Evolutionary conservation across 2,113 vertebrate genomes (phyloP).

Genomic region (Toxotes chatareus): DNA sequence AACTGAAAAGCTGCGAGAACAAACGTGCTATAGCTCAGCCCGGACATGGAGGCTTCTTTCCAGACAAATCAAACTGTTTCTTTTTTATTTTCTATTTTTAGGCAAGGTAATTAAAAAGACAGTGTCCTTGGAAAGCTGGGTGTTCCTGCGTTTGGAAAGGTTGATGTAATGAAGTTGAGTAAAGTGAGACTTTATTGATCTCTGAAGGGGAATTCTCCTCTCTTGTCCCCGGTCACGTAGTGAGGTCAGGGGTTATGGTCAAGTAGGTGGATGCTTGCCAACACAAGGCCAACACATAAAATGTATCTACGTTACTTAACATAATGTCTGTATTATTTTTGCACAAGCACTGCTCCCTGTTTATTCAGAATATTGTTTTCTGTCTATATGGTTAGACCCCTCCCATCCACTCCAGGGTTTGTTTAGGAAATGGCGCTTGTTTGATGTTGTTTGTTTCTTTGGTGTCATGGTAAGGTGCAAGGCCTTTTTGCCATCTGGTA

Average conservation of each 20-base stretch:
- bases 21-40: not conserved
- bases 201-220: not conserved
- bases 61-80: not conserved
- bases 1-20: constrained; percentile 31
- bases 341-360: not conserved
- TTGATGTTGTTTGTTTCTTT: constrained; percentile 54
- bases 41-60: constrained; percentile 5
- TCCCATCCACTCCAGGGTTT: constrained; percentile 25
- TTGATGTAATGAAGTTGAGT: constrained; percentile 14
- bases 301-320: not conserved
- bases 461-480: constrained; percentile 67
- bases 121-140: not conserved
- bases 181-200: constrained; percentile 22
- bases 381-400: not conserved
- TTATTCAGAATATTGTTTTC: constrained; percentile 34
- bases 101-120: constrained; percentile 26
- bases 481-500: constrained; percentile 73
- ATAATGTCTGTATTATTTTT: not conserved
- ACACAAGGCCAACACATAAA: not conserved
- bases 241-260: constrained; percentile 12
- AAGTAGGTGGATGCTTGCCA: constrained; percentile 10
- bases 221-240: not conserved
- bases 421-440: constrained; percentile 37
- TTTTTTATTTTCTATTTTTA: not conserved
- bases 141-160: not conserved